Conservation (phyloP, 2,888 invertebrate species). For the Hesperia comma region DNA sequence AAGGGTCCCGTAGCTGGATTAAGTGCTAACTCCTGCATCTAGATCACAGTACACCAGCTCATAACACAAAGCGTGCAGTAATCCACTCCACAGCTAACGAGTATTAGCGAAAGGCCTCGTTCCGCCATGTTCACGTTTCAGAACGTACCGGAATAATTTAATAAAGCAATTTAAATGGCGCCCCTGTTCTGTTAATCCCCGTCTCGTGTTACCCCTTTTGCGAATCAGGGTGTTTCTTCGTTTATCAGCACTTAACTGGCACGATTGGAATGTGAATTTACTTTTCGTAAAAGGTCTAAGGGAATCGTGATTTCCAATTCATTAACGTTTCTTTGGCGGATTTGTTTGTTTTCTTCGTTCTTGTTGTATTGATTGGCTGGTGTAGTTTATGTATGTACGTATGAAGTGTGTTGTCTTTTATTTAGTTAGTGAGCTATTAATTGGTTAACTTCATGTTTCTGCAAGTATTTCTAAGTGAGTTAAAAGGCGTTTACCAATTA, state of each 20-base stretch:
- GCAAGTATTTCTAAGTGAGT: too few relatives aligned
- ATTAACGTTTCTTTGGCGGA: too few relatives aligned
- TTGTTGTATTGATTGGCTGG: too few relatives aligned
- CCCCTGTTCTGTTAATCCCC: conserved; percentile 31
- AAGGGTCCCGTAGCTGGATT: too few relatives aligned
- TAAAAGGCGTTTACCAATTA: too few relatives aligned
- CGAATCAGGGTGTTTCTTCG: conserved; percentile 17
- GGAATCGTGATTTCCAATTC: too few relatives aligned
- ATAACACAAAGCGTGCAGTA: conserved; percentile 5
- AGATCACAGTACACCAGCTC: conserved; percentile 11
- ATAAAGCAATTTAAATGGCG: conserved; percentile 37
- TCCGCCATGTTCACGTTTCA: conserved; percentile 27
- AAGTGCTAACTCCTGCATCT: background rate
- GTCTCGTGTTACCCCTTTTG: conserved; percentile 30
- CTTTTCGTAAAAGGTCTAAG: background rate
- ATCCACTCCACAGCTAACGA: conserved; percentile 19
- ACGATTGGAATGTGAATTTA: background rate
- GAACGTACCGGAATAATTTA: conserved; percentile 31
- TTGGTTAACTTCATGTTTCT: too few relatives aligned
- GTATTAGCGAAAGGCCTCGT: conserved; percentile 23
- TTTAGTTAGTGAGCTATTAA: too few relatives aligned
- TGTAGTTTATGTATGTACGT: too few relatives aligned
- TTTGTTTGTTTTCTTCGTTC: too few relatives aligned
- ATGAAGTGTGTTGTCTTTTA: too few relatives aligned
- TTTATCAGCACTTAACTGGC: background rate